Base-by-base conservation (phyloP, 2,888 invertebrate species). In the Pterostichus madidus region DNA sequence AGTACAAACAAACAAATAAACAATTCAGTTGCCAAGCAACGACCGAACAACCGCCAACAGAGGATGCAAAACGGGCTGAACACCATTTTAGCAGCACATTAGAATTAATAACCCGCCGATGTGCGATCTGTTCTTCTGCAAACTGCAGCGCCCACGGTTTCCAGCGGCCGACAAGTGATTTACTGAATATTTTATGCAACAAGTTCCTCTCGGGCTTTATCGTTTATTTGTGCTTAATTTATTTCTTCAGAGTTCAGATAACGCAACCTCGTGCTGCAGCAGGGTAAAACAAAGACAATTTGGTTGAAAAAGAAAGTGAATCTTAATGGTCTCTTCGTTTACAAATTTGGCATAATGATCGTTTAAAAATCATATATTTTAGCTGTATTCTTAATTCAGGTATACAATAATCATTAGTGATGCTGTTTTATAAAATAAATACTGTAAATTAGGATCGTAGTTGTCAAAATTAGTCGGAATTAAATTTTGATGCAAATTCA, bases 181-280 rank as follows among this genome's bases (percentile, higher is more conserved):
- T 81, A 81, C 81, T 75, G 81, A 81, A 81, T 81, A 81, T 81
- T 81, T 81, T 81, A 81, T 81, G 81, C 81, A 81, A 75, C 81
- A 81, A 81, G 81, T 81, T 75, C 75, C 75, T 81, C 61, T 17
- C 11, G 39, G 75, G 46, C 59, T 75, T 81, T 81, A 81, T 75
- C 73, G 61, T 81, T 81, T 80, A 80, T 80, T 73, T 80, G 35
- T 59, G 73, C 5, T 31, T 71, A 73, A 81, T 75, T 81, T 75
- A 81, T 81, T 75, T 81, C 81, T 56, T 13, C 31, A 39, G 73
- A 80, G 75, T 56, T 13, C 13, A 53, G 73, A 80, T 71, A 80
- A 68, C 64, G 59, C 7, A 39, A 39, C 31, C n/a, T 15, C 59
- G 35, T 32, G n/a, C n/a, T 32, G 64, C 35, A 64, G 64, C n/a